Conservation (phyloP, 2,797 vertebrate species). For the Perdix hodgsoniae region DNA sequence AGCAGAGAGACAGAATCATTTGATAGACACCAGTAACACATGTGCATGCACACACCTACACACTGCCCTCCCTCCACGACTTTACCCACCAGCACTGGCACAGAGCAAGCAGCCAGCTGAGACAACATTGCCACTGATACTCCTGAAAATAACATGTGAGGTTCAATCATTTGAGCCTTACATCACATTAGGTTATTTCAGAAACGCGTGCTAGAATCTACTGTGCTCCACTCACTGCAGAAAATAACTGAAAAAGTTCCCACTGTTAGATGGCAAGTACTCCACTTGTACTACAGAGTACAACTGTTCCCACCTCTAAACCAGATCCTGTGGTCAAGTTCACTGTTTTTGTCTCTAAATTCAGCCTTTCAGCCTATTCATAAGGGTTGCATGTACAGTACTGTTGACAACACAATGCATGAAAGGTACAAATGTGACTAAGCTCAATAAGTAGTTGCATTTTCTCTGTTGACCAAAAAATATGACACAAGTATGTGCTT, state of each 20-base stretch:
- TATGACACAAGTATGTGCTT: background rate
- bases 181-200: background rate
- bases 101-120: background rate
- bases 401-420: background rate
- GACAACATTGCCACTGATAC: background rate
- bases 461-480: slow-evolving; percentile 20
- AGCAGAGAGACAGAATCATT: background rate
- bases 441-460: background rate
- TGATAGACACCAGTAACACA: background rate
- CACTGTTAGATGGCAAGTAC: background rate
- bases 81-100: background rate
- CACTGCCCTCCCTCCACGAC: rapidly evolving
- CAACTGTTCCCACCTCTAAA: background rate
- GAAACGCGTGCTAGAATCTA: background rate
- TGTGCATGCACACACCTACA: rapidly evolving
- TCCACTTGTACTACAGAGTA: background rate
- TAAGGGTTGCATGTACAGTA: background rate
- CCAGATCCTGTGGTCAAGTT: background rate
- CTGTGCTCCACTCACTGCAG: background rate
- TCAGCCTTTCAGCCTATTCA: background rate
- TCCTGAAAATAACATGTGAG: background rate
- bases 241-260: background rate
- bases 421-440: background rate
- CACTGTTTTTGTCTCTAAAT: background rate
- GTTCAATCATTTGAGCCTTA: background rate